Base-by-base conservation (phyloP, 1,140 invertebrate genomes). In the Stratiolaelaps scimitus region DNA sequence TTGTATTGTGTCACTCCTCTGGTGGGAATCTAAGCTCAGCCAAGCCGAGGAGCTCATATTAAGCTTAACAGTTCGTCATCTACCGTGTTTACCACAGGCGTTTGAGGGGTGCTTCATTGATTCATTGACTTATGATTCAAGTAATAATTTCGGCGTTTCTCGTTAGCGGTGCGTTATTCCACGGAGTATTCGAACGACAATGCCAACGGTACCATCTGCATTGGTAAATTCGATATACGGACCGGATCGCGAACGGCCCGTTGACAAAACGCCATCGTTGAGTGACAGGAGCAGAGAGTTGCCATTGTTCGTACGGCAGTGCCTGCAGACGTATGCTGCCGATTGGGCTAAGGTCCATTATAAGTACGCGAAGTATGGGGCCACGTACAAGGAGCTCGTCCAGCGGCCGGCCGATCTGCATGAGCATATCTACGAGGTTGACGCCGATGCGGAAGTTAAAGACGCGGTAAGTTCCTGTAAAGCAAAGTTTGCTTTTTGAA, bases 281-380 rank as follows among this genome's bases (percentile, higher is more conserved):
- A 66, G 73, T 60, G 46, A 67, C 65, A 69, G 74, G 64, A 72
- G 78, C 69, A 70, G 74, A 67, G 70, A 74, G 46, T 76, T 84
- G 80, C 72, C 79, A 86, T 43, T 78, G 29, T 83, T 94, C 70
- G 89, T 89, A 0, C 82, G 84, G 71, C 87, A 93, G 77, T 90
- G 89, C 70, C 78, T 93, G 7, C 83, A 84, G 70, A 90, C 84
- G 64, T 94, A 94, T 76, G 84, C 84, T 13, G 84, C 84, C 30
- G 85, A 85, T 75, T 92, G 88, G 86, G 85, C 87, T 78, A 78
- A 88, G 60, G 82, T 93, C 60, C 84, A 89, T 74, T 92, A 87
- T 73, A 92, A 92, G 75, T 92, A 92, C 72, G 84, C 81, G 71
- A 80, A 80, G 15, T 92, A 92, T 74, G 85, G 87, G 23, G 86